A percentile compares a stretch with the other conserved stretches of the same genome.
These are phyloP conservation scores for Phragmatobia fuliginosa DNA, from an alignment of 2,888 invertebrate species.

Conservation along the genomic window DNA sequence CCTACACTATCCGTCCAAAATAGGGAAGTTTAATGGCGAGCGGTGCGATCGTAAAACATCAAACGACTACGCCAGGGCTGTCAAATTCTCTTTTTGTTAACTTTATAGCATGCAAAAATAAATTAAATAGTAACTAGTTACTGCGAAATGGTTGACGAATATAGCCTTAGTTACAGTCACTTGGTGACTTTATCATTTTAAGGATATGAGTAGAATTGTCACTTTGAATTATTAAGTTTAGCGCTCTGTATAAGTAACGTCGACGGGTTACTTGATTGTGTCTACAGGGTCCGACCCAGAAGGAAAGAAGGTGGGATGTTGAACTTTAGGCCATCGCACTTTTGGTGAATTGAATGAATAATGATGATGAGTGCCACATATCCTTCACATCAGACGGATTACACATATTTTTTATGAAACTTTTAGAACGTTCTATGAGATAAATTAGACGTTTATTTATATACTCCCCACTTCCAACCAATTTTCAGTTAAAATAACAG, in stretches of 20 bases:
- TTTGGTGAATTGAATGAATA: no score
- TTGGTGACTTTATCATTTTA: conserved; percentile 12
- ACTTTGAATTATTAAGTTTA: neutral
- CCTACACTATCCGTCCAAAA: conserved; percentile 71
- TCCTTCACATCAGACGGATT: neutral
- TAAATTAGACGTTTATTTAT: no score
- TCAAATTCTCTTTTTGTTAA: conserved; percentile 55
- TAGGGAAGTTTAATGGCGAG: conserved; percentile 82
- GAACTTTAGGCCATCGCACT: no score
- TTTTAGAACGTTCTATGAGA: no score
- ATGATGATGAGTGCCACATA: no score
- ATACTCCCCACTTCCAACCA: no score
- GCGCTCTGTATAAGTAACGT: neutral
- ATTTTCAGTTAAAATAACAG: no score
- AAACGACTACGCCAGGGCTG: conserved; percentile 75
- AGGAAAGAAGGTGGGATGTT: no score
- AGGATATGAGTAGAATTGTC: conserved; percentile 19
- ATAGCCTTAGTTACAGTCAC: conserved; percentile 34
- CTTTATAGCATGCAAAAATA: conserved; percentile 52
- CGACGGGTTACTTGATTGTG: no score
- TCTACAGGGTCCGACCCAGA: no score
- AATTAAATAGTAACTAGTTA: conserved; percentile 51
- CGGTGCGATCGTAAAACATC: conserved; percentile 78
- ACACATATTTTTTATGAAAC: neutral
- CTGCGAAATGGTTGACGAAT: conserved; percentile 44